These are phyloP conservation scores for Phymorhynchus buccinoides DNA, from an alignment of 1,140 invertebrate species.

Conservation along the genomic window DNA sequence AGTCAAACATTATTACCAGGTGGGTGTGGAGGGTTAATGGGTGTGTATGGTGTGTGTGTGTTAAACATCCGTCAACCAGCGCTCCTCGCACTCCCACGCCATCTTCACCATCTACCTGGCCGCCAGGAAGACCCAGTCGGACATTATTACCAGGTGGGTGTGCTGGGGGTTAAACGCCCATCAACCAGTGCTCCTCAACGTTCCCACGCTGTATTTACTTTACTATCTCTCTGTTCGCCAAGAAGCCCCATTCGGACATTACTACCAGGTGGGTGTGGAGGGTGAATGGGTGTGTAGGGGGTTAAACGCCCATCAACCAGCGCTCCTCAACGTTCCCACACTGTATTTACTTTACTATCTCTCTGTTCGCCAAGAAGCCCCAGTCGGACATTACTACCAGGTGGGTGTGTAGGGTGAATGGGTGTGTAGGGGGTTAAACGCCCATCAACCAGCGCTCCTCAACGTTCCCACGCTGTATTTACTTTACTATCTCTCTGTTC, in stretches of 20 bases:
- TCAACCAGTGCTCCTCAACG: constrained; percentile 76
- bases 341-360: constrained; percentile 81
- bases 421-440: no score
- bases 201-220: constrained; percentile 82
- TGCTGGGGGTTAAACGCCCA: constrained; percentile 69
- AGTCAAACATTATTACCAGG: constrained; percentile 71
- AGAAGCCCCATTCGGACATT: constrained; percentile 73
- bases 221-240: constrained; percentile 77
- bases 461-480: no score
- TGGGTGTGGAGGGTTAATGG: not conserved
- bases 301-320: constrained; percentile 71
- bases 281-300: no score
- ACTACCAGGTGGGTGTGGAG: constrained; percentile 50
- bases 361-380: constrained; percentile 75
- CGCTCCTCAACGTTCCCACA: constrained; percentile 80
- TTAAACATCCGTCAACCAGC: constrained; percentile 70
- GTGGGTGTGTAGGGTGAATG: not conserved
- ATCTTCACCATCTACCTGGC: constrained; percentile 80
- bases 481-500: constrained; percentile 79
- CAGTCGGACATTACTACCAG: constrained; percentile 71
- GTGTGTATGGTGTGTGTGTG: no score
- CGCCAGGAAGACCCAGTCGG: constrained; percentile 73
- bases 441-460: no score
- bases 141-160: constrained; percentile 63
- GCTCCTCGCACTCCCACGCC: constrained; percentile 81